Evolutionary conservation across 2,888 invertebrate species (phyloP).

Genomic region (Melanchra persicariae): DNA sequence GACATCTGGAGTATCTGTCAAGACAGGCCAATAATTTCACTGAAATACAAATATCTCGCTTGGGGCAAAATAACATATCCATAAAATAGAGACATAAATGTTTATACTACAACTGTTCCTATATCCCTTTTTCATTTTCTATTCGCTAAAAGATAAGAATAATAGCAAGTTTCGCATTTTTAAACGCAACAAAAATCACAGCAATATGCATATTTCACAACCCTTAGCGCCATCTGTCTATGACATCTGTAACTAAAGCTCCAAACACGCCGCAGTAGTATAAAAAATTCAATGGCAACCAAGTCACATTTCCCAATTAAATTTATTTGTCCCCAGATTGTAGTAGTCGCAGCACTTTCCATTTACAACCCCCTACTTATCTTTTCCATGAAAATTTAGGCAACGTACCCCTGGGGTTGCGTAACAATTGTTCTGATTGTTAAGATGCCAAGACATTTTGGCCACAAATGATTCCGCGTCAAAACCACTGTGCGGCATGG

Average conservation of each 20-base stretch:
- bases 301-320: slow-evolving; percentile 70
- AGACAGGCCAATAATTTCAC: slow-evolving; percentile 3
- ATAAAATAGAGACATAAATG: neutral
- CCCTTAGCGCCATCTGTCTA: slow-evolving; percentile 27
- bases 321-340: slow-evolving; percentile 77
- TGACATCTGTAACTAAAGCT: slow-evolving; percentile 28
- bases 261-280: slow-evolving; percentile 44
- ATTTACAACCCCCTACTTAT: slow-evolving; percentile 72
- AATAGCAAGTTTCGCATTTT: neutral
- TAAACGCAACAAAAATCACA: neutral
- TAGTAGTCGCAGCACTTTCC: slow-evolving; percentile 67
- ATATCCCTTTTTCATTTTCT: neutral
- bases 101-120: neutral
- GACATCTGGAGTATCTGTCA: neutral
- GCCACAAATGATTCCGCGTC: slow-evolving; percentile 49
- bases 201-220: neutral
- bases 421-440: slow-evolving; percentile 45
- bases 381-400: slow-evolving; percentile 66
- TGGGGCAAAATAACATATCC: neutral
- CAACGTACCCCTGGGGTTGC: slow-evolving; percentile 37
- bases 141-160: too few species aligned
- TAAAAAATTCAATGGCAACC: slow-evolving; percentile 52
- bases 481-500: slow-evolving; percentile 32
- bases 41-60: neutral
- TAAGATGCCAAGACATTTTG: slow-evolving; percentile 49